Percentiles rank a stretch among this genome's conserved stretches.
Conservation (phyloP, 2,113 vertebrate species). For the Silurus asotus region DNA sequence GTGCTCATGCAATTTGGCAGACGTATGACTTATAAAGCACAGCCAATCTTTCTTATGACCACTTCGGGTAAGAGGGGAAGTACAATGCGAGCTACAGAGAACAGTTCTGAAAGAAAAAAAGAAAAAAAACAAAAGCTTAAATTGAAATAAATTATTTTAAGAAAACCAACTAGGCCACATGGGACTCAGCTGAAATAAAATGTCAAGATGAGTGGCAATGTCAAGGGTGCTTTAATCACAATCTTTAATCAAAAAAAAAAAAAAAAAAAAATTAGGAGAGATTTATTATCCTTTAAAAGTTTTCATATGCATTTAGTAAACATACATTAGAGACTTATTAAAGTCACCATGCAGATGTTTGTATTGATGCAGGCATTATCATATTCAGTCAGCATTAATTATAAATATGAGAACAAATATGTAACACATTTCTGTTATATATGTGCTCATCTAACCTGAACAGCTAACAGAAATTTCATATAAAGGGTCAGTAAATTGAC, state of each 20-base stretch:
- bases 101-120: slow-evolving; percentile 27
- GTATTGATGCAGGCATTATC: neutral
- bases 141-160: slow-evolving; percentile 36
- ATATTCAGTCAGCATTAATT: neutral
- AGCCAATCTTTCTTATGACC: slow-evolving; percentile 46
- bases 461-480: neutral
- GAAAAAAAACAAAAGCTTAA: neutral
- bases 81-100: slow-evolving; percentile 35
- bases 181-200: slow-evolving; percentile 3
- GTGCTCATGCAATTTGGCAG: slow-evolving; percentile 49
- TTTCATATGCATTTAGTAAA: slow-evolving; percentile 11
- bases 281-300: neutral
- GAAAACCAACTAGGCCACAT: neutral
- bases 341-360: neutral
- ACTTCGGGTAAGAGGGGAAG: slow-evolving; percentile 29
- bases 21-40: slow-evolving; percentile 49
- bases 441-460: neutral
- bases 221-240: slow-evolving; percentile 8
- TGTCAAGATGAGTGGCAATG: slow-evolving; percentile 15
- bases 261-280: neutral
- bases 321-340: neutral
- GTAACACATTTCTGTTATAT: neutral
- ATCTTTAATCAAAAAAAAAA: neutral
- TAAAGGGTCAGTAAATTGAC: neutral
- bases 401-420: neutral